phyloP scores from a whole-genome alignment of 2,888 invertebrate genomes.

The Heteromyza rotundicornis region DNA sequence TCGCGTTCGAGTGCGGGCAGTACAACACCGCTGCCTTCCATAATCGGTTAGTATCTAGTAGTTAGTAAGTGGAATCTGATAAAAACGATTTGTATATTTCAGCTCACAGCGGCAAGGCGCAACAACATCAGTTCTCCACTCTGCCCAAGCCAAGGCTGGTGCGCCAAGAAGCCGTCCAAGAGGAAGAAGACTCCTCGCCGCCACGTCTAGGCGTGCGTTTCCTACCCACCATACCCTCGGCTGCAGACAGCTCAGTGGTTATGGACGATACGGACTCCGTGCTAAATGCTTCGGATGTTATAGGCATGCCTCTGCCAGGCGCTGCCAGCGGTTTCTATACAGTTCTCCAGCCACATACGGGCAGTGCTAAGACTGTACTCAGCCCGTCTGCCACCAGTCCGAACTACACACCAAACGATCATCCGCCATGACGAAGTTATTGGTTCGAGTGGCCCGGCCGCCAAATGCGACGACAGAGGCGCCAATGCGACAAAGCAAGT shows the following conservation, averaged over 20 bases:
- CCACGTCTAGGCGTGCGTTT: conserved; percentile 67
- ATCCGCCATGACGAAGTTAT: conserved; percentile 50
- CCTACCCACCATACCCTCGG: conserved; percentile 76
- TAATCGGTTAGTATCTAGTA: conserved; percentile 48
- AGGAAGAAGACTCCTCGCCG: conserved; percentile 69
- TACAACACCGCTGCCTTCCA: conserved; percentile 63
- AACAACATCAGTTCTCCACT: conserved; percentile 36
- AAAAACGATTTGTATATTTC: conserved; percentile 5
- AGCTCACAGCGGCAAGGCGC: conserved; percentile 58
- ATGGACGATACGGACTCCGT: conserved; percentile 68
- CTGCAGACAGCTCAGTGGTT: conserved; percentile 74
- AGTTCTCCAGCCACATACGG: conserved; percentile 21
- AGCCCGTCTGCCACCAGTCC: conserved; percentile 35
- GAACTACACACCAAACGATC: conserved; percentile 44
- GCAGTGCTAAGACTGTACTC: conserved; percentile 13
- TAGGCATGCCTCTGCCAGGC: conserved; percentile 41
- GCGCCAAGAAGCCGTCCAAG: conserved; percentile 80
- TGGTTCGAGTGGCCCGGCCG: conserved; percentile 23
- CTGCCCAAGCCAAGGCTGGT: conserved; percentile 75
- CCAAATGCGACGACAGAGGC: conserved; percentile 17
- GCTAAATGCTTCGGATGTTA: conserved; percentile 25
- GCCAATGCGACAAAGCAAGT: conserved; percentile 19
- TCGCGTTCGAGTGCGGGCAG: conserved; percentile 79
- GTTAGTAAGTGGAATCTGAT: neutral
- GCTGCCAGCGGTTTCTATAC: conserved; percentile 43